phyloP scores from a whole-genome alignment of 2,113 vertebrate species.

The Choloepus hoffmanni region DNA sequence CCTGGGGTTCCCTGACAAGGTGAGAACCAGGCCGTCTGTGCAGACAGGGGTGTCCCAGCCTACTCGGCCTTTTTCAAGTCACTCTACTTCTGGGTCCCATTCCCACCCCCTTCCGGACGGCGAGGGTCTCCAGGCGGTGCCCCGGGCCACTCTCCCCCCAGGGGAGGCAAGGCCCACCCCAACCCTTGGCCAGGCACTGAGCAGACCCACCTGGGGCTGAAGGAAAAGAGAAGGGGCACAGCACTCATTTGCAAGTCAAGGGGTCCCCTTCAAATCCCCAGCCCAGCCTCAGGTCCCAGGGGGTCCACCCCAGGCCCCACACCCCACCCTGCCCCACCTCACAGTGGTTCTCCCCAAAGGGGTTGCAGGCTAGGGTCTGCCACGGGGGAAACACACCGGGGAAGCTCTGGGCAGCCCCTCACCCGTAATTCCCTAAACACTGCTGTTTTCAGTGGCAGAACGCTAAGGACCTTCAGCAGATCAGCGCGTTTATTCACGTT shows the following conservation, averaged over 20 bases:
- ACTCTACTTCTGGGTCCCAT: not conserved
- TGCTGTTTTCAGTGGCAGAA: constrained; percentile 43
- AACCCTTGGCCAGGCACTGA: no score
- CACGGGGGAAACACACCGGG: not conserved
- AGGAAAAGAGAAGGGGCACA: no score
- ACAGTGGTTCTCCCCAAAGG: not conserved
- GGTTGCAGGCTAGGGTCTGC: no score
- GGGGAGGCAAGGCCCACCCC: no score
- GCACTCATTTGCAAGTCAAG: no score
- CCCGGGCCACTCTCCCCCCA: no score
- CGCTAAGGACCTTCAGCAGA: not conserved
- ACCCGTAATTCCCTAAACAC: constrained; percentile 47
- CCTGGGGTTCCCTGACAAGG: not conserved
- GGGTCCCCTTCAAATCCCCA: no score
- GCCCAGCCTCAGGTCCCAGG: no score
- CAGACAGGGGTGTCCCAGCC: no score
- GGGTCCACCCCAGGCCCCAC: not conserved
- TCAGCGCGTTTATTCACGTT: not conserved
- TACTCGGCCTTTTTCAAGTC: not conserved
- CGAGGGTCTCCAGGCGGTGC: not conserved
- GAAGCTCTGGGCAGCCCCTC: constrained; percentile 37
- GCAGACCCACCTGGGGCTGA: no score
- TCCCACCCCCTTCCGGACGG: no score
- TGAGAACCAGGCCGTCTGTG: not conserved
- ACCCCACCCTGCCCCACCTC: not conserved